A percentile compares a stretch with the other conserved stretches of the same genome.
Evolutionary conservation across 1,140 invertebrate genomes (phyloP).

Genomic region (Heliconius eleuchia): DNA sequence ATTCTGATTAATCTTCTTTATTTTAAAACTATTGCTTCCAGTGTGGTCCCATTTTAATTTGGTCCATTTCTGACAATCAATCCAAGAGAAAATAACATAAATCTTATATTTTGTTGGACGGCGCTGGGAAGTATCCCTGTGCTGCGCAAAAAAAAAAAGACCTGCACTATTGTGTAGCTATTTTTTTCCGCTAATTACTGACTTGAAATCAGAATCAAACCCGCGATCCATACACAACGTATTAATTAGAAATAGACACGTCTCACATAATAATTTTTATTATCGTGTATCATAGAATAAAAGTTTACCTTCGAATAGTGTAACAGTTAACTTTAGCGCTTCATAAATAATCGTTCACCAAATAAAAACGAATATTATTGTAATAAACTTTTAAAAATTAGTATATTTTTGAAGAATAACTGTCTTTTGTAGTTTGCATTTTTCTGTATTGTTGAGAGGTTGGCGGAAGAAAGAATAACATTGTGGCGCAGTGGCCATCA

Average conservation of each 20-base stretch:
- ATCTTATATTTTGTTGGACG: too few relatives aligned
- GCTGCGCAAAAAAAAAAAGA: too few relatives aligned
- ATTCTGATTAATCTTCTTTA: too few relatives aligned
- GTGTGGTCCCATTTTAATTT: too few relatives aligned
- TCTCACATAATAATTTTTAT: background rate
- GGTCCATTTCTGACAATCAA: too few relatives aligned
- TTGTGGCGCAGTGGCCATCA: background rate
- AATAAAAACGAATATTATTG: background rate
- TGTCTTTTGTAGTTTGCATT: background rate
- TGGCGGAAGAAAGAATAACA: too few relatives aligned
- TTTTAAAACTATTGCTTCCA: too few relatives aligned
- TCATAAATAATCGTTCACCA: constrained; percentile 1
- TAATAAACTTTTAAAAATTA: background rate
- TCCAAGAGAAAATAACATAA: too few relatives aligned
- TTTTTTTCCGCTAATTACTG: too few relatives aligned
- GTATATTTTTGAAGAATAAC: background rate
- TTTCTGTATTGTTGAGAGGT: too few relatives aligned
- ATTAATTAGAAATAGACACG: background rate
- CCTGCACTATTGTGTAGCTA: too few relatives aligned
- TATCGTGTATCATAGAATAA: background rate
- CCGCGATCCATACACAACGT: background rate
- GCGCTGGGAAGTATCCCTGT: too few relatives aligned
- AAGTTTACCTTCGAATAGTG: background rate
- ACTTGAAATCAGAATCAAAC: background rate
- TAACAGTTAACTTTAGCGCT: constrained; percentile 1